Evolutionary conservation across 2,888 invertebrate genomes (phyloP), one percentile per base, ranked within the genome.

Genomic region (Lasioglossum malachurum): DNA sequence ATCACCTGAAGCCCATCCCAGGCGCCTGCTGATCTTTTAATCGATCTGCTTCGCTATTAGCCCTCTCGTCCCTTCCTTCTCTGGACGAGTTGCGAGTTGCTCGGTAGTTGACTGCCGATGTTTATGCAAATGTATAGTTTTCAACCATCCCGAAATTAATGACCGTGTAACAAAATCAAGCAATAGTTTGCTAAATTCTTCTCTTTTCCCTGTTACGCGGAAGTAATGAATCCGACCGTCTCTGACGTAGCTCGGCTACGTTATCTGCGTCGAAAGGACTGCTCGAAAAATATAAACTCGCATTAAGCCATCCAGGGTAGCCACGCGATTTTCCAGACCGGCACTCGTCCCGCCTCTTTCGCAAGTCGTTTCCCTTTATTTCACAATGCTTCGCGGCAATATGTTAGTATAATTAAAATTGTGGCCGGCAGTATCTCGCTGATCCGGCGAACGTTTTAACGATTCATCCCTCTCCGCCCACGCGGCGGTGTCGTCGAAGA

Each of bases 361-460:
- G n/a, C 53, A 1, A 53, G 53, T 38, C 14, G n/a, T n/a, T 2
- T 23, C 76, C n/a, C 31, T 23, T 12, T 41, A 10, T 46, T 31
- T 31, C 19, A 2, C 31, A 31, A n/a, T 44, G 5, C 10, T 44
- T 38, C 60, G 19, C 60, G 27, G 75, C 76, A 64, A 76, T 75
- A 75, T 64, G 76, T 76, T 76, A 76, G 1, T 31, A 76, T 64
- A 64, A 12, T 46, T 46, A 71, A 75, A 69, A 53, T 74, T 35
- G 44, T 74, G 41, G n/a, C 12, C 49, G 19, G 7, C 67, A 10
- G 44, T 60, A 41, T 44, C 73, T 60, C n/a, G 27, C 69, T 31
- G 7, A 69, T 14, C 67, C 44, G 60, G 41, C 57, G 71, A 72
- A 75, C 46, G 80, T 60, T 80, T 75, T 75, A 75, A 80, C 72